A percentile compares a stretch with the other conserved stretches of the same genome.
Evolutionary conservation across 2,113 vertebrate species (phyloP).

Genomic region (Chaetura pelagica): DNA sequence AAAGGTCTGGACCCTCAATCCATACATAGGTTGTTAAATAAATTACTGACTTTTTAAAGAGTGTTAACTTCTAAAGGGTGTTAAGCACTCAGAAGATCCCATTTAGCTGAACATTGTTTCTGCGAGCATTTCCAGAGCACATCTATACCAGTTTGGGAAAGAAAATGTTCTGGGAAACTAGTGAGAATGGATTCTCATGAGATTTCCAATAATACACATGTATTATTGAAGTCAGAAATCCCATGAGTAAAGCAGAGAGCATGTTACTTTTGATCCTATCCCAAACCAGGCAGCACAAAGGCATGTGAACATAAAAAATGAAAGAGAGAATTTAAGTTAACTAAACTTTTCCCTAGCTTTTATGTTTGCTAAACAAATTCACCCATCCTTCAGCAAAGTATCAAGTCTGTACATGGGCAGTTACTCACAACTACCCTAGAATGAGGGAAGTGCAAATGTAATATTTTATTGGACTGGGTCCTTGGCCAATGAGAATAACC

Average conservation of each 20-base stretch:
- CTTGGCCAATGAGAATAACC: constrained; percentile 14
- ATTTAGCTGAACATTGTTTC: constrained; percentile 4
- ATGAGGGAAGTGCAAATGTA: not conserved
- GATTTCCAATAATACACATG: constrained; percentile 60
- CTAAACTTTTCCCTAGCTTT: constrained; percentile 23
- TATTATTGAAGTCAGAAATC: constrained; percentile 63
- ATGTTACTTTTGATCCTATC: constrained; percentile 57
- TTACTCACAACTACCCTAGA: not conserved
- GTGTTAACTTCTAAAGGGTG: constrained; percentile 19
- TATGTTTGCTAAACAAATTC: constrained; percentile 6
- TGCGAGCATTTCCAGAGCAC: constrained; percentile 9
- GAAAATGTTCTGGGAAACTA: constrained; percentile 53
- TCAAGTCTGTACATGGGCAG: not conserved
- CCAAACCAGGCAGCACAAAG: constrained; percentile 55
- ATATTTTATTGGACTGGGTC: not conserved
- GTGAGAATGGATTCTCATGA: constrained; percentile 58
- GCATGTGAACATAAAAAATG: not conserved
- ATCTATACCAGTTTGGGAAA: constrained; percentile 41
- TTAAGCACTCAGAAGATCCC: constrained; percentile 7
- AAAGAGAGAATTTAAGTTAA: not conserved
- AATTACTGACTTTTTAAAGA: constrained; percentile 18
- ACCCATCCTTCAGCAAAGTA: not conserved
- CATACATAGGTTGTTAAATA: constrained; percentile 20
- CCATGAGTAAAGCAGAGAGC: constrained; percentile 18
- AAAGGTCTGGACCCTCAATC: not conserved